These are phyloP conservation scores for Drosophila nigrodunni DNA, from an alignment of 1,140 invertebrate genomes.

Conservation along the genomic window DNA sequence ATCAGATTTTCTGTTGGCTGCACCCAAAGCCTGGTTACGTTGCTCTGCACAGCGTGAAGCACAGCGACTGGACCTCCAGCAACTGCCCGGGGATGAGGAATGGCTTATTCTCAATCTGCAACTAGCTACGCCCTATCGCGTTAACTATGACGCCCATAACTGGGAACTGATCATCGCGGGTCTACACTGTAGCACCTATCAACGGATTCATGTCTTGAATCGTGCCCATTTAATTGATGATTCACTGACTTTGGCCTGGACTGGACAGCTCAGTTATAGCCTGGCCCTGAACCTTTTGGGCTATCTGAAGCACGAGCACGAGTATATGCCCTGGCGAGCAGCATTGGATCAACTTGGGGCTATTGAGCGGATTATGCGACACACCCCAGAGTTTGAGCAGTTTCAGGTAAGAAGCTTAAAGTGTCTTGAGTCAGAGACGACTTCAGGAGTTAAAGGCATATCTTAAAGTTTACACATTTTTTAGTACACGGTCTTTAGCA, in stretches of 20 bases:
- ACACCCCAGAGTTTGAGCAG: conserved; percentile 85
- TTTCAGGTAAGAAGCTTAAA: conserved; percentile 85
- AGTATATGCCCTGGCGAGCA: conserved; percentile 89
- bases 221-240: conserved; percentile 93
- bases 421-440: too few relatives aligned
- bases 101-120: conserved; percentile 88
- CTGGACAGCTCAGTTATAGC: conserved; percentile 88
- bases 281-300: conserved; percentile 86
- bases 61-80: conserved; percentile 43
- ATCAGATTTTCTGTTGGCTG: conserved; percentile 87
- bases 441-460: too few relatives aligned
- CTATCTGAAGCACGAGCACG: conserved; percentile 88
- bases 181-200: conserved; percentile 85
- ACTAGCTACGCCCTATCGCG: conserved; percentile 88
- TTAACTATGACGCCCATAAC: conserved; percentile 90
- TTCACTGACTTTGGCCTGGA: conserved; percentile 90
- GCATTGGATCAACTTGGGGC: conserved; percentile 86
- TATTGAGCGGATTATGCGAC: conserved; percentile 86
- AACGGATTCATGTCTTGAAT: conserved; percentile 88
- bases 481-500: too few relatives aligned
- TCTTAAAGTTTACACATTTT: too few relatives aligned
- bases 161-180: conserved; percentile 88
- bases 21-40: conserved; percentile 86
- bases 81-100: conserved; percentile 72
- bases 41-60: conserved; percentile 58